Conservation (phyloP, 2,113 vertebrate genomes). For the Epinephelus moara region DNA sequence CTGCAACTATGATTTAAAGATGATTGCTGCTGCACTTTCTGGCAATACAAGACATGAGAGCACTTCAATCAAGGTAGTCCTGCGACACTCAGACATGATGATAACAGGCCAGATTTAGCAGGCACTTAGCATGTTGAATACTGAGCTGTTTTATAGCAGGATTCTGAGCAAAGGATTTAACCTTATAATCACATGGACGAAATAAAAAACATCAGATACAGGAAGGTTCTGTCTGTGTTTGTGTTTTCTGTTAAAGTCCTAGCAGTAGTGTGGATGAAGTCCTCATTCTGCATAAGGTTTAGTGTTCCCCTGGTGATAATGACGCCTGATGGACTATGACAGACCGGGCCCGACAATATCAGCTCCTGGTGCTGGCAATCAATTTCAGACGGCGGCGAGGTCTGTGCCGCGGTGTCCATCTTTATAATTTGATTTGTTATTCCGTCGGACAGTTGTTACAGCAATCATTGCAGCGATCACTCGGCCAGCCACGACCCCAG, state of each 20-base stretch:
- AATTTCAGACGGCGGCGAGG: constrained; percentile 70
- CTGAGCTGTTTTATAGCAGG: background rate
- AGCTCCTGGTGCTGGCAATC: constrained; percentile 75
- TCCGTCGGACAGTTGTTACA: constrained; percentile 78
- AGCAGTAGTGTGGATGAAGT: constrained; percentile 31
- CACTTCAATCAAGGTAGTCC: constrained; percentile 75
- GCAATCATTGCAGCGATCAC: constrained; percentile 76
- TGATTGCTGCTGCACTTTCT: constrained; percentile 70
- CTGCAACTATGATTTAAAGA: constrained; percentile 65
- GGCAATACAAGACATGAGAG: constrained; percentile 62
- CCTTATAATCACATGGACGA: background rate
- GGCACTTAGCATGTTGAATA: constrained; percentile 39
- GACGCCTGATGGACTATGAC: constrained; percentile 80
- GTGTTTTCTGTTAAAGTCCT: constrained; percentile 25
- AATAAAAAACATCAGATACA: background rate
- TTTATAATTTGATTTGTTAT: constrained; percentile 85
- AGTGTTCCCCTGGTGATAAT: constrained; percentile 78
- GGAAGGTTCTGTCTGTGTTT: background rate
- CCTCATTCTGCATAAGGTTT: constrained; percentile 61
- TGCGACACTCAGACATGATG: constrained; percentile 49
- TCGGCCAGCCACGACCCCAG: constrained; percentile 50
- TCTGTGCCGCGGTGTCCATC: constrained; percentile 72
- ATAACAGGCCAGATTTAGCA: constrained; percentile 40
- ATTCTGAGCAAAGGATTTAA: background rate
- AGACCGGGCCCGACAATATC: constrained; percentile 72